Conservation (phyloP, 2,797 vertebrate genomes). For the Helostoma temminkii region DNA sequence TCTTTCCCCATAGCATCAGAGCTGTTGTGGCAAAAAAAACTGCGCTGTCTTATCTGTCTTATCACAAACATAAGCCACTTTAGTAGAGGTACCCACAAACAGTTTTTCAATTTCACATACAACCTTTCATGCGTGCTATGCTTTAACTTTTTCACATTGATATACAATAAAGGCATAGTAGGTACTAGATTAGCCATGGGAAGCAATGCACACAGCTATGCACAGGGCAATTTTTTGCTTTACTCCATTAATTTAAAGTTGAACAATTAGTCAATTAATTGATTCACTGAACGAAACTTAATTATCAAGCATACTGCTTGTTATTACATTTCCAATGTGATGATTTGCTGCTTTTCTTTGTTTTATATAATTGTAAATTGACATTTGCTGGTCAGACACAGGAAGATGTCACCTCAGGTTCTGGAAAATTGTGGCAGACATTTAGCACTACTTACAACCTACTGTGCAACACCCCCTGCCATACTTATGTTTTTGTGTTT, state of each 20-base stretch:
- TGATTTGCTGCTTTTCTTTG: background rate
- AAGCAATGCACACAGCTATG: background rate
- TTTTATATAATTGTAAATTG: background rate
- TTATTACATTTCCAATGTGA: background rate
- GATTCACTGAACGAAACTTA: background rate
- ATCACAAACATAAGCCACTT: constrained; percentile 1
- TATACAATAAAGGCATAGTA: background rate
- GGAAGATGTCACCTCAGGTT: background rate
- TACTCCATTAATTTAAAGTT: constrained; percentile 10
- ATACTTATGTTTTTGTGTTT: too few relatives aligned
- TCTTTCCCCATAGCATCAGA: constrained; percentile 45
- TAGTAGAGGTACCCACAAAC: background rate
- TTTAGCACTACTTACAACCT: background rate
- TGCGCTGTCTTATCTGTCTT: constrained; percentile 1
- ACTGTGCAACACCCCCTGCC: background rate
- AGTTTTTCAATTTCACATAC: background rate
- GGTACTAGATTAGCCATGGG: background rate
- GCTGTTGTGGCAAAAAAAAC: constrained; percentile 28
- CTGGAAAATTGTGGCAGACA: background rate
- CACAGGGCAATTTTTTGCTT: constrained; percentile 7
- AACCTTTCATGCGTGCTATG: background rate
- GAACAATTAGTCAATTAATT: background rate
- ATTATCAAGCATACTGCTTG: background rate
- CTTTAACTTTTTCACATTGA: constrained; percentile 10
- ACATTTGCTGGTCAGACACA: background rate